Percentiles rank a stretch among this genome's conserved stretches.
These are phyloP conservation scores for Dicroscelio sp. DNA, from an alignment of 2,888 invertebrate species.

Conservation along the genomic window DNA sequence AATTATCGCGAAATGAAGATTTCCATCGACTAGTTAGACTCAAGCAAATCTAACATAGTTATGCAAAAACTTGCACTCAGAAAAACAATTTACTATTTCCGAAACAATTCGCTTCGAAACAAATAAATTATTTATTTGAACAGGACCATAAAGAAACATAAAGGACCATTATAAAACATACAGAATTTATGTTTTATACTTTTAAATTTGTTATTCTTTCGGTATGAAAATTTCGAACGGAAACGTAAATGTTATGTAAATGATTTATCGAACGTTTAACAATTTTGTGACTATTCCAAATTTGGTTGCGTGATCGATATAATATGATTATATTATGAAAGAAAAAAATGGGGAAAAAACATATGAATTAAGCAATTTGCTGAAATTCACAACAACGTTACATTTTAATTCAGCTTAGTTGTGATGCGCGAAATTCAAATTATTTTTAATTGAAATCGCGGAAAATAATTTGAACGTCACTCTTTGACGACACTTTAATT, in stretches of 20 bases:
- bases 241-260: too few relatives aligned
- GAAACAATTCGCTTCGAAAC: not conserved
- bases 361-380: not conserved
- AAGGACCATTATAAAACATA: too few relatives aligned
- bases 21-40: constrained; percentile 44
- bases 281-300: too few relatives aligned
- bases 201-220: too few relatives aligned
- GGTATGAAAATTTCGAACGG: too few relatives aligned
- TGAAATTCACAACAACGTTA: not conserved
- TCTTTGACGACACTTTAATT: constrained; percentile 76
- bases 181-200: too few relatives aligned
- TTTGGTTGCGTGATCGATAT: too few relatives aligned
- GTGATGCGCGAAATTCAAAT: constrained; percentile 48
- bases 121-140: too few relatives aligned
- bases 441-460: constrained; percentile 71
- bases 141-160: not conserved
- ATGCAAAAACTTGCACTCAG: not conserved
- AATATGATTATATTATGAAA: too few relatives aligned
- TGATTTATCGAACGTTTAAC: too few relatives aligned
- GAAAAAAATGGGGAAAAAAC: not conserved
- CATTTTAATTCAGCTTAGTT: not conserved
- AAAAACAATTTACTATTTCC: too few relatives aligned
- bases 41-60: constrained; percentile 1
- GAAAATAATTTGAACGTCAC: constrained; percentile 73
- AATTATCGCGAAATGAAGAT: constrained; percentile 70